These are phyloP conservation scores for Drosophila triauraria DNA, from an alignment of 1,140 invertebrate species.

Conservation along the genomic window DNA sequence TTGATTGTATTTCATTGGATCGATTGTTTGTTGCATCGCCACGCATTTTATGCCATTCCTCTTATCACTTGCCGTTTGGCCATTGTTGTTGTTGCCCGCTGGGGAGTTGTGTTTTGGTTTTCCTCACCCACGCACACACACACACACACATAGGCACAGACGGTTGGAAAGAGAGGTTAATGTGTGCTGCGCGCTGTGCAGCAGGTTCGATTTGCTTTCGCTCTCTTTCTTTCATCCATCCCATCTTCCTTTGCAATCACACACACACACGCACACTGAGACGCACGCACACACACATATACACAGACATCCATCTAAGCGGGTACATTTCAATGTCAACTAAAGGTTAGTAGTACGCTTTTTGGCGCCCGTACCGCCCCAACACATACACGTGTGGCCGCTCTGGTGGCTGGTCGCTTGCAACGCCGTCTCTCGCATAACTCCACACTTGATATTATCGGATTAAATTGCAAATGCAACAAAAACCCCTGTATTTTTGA, in stretches of 20 bases:
- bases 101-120: conserved; percentile 44
- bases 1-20: conserved; percentile 58
- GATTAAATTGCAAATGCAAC: conserved; percentile 60
- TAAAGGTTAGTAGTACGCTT: conserved; percentile 78
- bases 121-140: conserved; percentile 7
- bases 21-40: conserved; percentile 30
- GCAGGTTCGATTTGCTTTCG: conserved; percentile 32
- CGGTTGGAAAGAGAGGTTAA: conserved; percentile 4
- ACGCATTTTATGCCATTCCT: conserved; percentile 27
- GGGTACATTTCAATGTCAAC: conserved; percentile 84
- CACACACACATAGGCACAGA: conserved; percentile 6
- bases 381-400: conserved; percentile 60
- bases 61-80: conserved; percentile 19
- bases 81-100: conserved; percentile 16
- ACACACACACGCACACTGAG: conserved; percentile 29
- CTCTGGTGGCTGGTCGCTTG: conserved; percentile 49
- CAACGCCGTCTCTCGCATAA: conserved; percentile 58
- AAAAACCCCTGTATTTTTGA: conserved; percentile 75
- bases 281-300: conserved; percentile 27
- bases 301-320: conserved; percentile 63
- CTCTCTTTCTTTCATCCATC: conserved; percentile 29
- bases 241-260: conserved; percentile 54
- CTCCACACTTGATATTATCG: conserved; percentile 41
- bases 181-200: conserved; percentile 24
- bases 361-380: conserved; percentile 31